Percentiles rank a stretch among this genome's conserved stretches.
Conservation (phyloP, 2,113 vertebrate species). For the Pantherophis guttatus region DNA sequence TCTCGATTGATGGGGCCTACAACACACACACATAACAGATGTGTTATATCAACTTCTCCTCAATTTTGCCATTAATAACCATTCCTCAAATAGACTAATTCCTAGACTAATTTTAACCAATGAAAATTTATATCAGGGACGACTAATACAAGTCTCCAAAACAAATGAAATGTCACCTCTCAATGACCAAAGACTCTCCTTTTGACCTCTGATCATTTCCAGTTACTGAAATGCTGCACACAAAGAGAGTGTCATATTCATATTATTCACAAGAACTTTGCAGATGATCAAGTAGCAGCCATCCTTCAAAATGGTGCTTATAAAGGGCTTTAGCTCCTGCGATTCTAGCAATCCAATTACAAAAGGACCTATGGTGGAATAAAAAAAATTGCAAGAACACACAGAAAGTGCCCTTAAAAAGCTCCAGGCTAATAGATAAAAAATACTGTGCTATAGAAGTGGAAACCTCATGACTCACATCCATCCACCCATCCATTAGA, state of each 20-base stretch:
- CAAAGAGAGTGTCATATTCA: not conserved
- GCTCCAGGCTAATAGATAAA: not conserved
- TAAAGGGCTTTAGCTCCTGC: not conserved
- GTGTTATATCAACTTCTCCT: not conserved
- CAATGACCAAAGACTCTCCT: not conserved
- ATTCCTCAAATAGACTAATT: not conserved
- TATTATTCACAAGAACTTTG: not conserved
- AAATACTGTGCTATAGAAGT: not conserved
- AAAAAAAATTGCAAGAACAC: not conserved
- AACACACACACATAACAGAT: constrained; percentile 9
- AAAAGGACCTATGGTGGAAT: not conserved
- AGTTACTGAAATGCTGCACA: not conserved
- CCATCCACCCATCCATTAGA: not conserved
- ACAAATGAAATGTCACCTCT: not conserved
- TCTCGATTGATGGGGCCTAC: constrained; percentile 94
- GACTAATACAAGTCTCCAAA: not conserved
- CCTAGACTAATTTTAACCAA: not conserved
- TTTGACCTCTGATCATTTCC: not conserved
- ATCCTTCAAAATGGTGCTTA: not conserved
- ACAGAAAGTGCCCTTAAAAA: not conserved
- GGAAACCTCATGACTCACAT: not conserved
- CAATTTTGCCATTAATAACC: not conserved
- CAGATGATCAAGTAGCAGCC: not conserved
- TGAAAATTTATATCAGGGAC: not conserved
- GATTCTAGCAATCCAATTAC: not conserved